Evolutionary conservation across 2,888 invertebrate genomes (phyloP), one percentile per base, ranked within the genome.

Genomic region (Ctenicera cuprea): DNA sequence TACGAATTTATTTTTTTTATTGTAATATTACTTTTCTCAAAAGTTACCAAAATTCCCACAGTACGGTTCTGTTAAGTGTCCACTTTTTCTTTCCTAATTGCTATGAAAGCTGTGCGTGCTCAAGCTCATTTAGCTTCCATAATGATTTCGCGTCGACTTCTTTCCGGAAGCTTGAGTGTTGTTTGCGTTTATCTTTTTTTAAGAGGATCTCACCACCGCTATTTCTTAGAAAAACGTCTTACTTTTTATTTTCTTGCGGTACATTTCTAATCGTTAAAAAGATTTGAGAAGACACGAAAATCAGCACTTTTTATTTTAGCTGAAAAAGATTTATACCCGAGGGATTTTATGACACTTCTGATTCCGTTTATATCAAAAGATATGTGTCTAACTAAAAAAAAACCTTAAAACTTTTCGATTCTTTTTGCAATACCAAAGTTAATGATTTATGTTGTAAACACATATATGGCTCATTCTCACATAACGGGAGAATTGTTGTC

Each of bases 31-130:
- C 26, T 2, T 26, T 26, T 26, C 5, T 26, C 26, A 2, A n/a
- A n/a, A n/a, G n/a, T n/a, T n/a, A n/a, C n/a, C n/a, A n/a, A 26
- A 26, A 3, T 26, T 26, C 26, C n/a, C 14, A 1, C 2, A 50
- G n/a, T 22, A 50, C 50, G 50, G 50, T 50, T 12, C 50, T 50
- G 50, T 12, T 22, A 50, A 22, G 1, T 41, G 14, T 41, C 48
- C 20, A 11, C 9, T 33, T 9, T 8, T 48, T 18, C 20, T 20
- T 18, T 48, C 14, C 7, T 48, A 59, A 59, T 59, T 59, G 59
- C 38, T 38, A 50, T 57, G 11, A 59, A 59, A 59, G 59, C 38
- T 33, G 59, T 59, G 59, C 59, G 59, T 59, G 59, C 11, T 38
- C 22, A 20, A 38, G 37, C 38, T 59, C 59, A n/a, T 59, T 59